Conservation (phyloP, 2,797 vertebrate species). For the Emydoidea blandingii region DNA sequence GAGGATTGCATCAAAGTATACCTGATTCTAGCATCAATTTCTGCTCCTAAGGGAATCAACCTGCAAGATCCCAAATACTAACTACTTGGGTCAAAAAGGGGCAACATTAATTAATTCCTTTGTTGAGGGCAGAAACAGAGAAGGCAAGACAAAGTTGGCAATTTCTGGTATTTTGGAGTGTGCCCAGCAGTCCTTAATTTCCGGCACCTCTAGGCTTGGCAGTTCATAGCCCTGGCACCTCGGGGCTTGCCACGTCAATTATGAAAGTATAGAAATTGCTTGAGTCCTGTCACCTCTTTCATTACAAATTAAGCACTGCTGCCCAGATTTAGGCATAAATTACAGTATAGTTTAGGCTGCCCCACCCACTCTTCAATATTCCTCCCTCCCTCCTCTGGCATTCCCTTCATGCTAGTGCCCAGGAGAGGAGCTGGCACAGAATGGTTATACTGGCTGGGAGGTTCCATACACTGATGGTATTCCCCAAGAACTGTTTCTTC, state of each 20-base stretch:
- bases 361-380: not conserved
- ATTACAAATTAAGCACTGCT: not conserved
- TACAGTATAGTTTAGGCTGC: not conserved
- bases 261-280: too few species aligned
- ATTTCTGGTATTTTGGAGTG: not conserved
- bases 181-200: too few species aligned
- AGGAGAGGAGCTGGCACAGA: not conserved
- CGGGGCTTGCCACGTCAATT: too few species aligned
- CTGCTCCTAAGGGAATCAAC: slow-evolving; percentile 5
- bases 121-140: not conserved
- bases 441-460: not conserved
- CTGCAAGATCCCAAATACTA: slow-evolving; percentile 16
- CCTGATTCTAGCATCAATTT: not conserved
- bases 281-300: too few species aligned
- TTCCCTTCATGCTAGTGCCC: not conserved
- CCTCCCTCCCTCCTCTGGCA: not conserved
- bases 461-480: not conserved
- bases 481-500: not conserved
- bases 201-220: too few species aligned
- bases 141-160: not conserved
- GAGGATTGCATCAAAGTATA: not conserved
- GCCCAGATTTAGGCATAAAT: not conserved
- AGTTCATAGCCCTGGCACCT: too few species aligned
- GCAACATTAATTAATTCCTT: slow-evolving; percentile 25
- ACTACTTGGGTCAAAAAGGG: slow-evolving; percentile 28